Percentiles rank a stretch among this genome's conserved stretches.
These are phyloP conservation scores for Cichladusa arquata DNA, from an alignment of 2,113 vertebrate genomes.

Conservation along the genomic window DNA sequence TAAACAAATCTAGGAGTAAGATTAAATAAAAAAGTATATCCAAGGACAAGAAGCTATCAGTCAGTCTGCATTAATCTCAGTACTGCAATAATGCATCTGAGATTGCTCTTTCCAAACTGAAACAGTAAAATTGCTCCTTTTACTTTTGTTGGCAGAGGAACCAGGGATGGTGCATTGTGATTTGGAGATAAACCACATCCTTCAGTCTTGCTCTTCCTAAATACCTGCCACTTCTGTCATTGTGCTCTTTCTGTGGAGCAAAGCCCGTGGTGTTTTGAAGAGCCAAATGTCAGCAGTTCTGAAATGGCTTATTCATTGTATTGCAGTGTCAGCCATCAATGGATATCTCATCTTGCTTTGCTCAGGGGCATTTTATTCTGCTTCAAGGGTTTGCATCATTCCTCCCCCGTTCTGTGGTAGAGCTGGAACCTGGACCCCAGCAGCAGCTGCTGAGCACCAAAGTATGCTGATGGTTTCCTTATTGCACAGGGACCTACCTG, in stretches of 20 bases:
- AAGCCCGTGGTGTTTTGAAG: neutral
- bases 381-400: neutral
- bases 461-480: neutral
- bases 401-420: neutral
- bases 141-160: neutral
- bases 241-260: neutral
- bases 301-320: neutral
- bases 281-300: neutral
- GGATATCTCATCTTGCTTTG: neutral
- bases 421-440: neutral
- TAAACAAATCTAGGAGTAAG: neutral
- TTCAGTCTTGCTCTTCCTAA: neutral
- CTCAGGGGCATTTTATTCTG: neutral
- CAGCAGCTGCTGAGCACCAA: neutral
- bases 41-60: neutral
- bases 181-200: neutral
- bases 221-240: neutral
- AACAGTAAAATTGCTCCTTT: neutral
- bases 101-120: neutral
- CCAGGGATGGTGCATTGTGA: neutral
- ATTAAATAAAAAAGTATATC: neutral
- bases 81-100: neutral
- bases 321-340: neutral
- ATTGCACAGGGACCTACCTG: neutral
- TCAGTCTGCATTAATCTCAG: neutral